A percentile compares a stretch with the other conserved stretches of the same genome.
Evolutionary conservation across 2,113 vertebrate genomes (phyloP).

Genomic region (Choloepus hoffmanni): DNA sequence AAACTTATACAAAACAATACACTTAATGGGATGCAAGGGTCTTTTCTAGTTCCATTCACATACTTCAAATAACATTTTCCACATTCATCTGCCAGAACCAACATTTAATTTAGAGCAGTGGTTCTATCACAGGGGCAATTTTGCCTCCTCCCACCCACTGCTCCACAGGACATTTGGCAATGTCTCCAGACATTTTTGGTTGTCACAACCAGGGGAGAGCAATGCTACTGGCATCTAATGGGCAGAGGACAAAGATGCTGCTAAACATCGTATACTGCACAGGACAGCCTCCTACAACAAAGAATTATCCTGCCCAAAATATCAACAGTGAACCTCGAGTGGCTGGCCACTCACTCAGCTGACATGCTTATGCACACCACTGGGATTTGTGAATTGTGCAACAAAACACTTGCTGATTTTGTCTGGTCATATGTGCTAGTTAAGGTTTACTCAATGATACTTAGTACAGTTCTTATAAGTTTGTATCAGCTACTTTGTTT

Average conservation of each 20-base stretch:
- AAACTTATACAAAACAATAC: conserved; percentile 18
- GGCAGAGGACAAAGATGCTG: neutral
- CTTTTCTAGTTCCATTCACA: neutral
- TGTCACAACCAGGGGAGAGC: neutral
- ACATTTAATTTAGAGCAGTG: neutral
- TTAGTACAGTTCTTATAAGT: neutral
- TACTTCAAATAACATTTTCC: neutral
- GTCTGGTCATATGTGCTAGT: neutral
- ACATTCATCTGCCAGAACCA: neutral
- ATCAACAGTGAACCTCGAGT: neutral
- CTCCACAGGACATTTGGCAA: neutral
- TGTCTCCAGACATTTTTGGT: neutral
- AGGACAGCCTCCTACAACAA: too few relatives aligned
- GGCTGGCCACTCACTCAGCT: neutral
- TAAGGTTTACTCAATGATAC: neutral
- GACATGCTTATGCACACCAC: neutral
- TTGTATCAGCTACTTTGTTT: neutral
- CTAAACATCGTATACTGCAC: neutral
- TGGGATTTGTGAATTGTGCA: neutral
- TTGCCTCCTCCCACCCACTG: neutral
- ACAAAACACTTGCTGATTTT: neutral
- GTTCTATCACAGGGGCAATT: neutral
- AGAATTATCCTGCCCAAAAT: too few relatives aligned
- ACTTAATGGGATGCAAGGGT: neutral
- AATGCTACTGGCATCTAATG: neutral